Evolutionary conservation across 1,140 invertebrate species (phyloP).

Genomic region (Saccostrea glomerata): DNA sequence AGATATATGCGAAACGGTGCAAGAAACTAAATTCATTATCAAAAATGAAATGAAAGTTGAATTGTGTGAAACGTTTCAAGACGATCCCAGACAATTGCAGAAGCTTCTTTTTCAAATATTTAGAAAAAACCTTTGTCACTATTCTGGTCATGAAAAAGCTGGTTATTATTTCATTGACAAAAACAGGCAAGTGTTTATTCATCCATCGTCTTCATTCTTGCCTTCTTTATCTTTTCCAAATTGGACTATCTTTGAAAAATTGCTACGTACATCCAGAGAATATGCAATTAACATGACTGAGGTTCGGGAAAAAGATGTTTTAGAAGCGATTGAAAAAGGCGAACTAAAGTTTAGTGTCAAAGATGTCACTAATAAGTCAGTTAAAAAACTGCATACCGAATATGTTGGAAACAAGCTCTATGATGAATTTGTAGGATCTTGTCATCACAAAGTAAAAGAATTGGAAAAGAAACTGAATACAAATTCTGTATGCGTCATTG

Average conservation of each 20-base stretch:
- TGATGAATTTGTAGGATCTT: constrained; percentile 62
- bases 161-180: constrained; percentile 64
- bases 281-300: constrained; percentile 70
- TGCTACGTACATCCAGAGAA: constrained; percentile 68
- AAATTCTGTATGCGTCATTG: constrained; percentile 57
- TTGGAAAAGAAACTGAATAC: constrained; percentile 55
- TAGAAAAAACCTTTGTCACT: constrained; percentile 62
- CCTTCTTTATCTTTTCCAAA: constrained; percentile 59
- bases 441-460: constrained; percentile 58
- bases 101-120: constrained; percentile 21
- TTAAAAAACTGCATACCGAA: constrained; percentile 53
- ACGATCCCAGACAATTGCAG: too few species aligned
- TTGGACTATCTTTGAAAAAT: constrained; percentile 68
- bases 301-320: constrained; percentile 61
- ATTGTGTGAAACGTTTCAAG: too few species aligned
- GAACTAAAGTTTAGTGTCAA: constrained; percentile 56
- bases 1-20: too few species aligned
- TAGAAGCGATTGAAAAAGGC: constrained; percentile 50
- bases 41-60: too few species aligned
- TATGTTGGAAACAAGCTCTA: constrained; percentile 60
- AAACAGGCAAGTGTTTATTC: constrained; percentile 64
- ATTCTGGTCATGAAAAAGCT: constrained; percentile 65
- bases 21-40: too few species aligned
- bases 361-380: constrained; percentile 44
- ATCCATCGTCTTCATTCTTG: constrained; percentile 69